These are phyloP conservation scores for Ridgeia piscesae DNA, from an alignment of 1,140 invertebrate species.

Conservation along the genomic window DNA sequence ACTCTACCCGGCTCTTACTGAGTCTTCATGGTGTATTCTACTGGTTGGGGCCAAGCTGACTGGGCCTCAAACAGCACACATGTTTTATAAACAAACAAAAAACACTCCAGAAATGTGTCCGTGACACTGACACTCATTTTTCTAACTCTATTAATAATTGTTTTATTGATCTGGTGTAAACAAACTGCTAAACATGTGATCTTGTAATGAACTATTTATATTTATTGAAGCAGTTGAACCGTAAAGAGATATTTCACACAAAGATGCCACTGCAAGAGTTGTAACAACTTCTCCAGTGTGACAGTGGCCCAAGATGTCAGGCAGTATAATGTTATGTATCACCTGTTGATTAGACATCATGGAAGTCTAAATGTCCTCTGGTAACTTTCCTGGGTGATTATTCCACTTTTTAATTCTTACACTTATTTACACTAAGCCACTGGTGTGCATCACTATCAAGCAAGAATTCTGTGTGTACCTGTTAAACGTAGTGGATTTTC, in stretches of 20 bases:
- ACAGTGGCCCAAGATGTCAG: not conserved
- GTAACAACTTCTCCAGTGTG: not conserved
- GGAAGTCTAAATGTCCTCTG: not conserved
- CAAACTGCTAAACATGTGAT: not conserved
- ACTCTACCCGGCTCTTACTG: too few species aligned
- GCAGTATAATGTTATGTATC: not conserved
- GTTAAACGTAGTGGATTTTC: not conserved
- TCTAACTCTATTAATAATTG: not conserved
- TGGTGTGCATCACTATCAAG: not conserved
- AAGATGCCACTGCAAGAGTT: not conserved
- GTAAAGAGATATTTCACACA: not conserved
- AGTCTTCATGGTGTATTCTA: too few species aligned
- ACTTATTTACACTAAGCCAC: too few species aligned
- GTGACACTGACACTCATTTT: too few species aligned
- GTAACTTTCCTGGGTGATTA: not conserved
- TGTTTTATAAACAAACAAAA: not conserved
- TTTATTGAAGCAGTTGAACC: not conserved
- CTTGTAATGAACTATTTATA: not conserved
- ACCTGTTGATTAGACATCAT: too few species aligned
- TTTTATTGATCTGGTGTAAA: not conserved
- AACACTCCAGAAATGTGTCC: not conserved
- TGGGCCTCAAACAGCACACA: not conserved
- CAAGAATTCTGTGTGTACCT: not conserved
- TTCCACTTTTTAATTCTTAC: not conserved
- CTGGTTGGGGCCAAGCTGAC: not conserved